These are phyloP conservation scores for Hydrotaea diabolus DNA, from an alignment of 2,888 invertebrate species.

Conservation along the genomic window DNA sequence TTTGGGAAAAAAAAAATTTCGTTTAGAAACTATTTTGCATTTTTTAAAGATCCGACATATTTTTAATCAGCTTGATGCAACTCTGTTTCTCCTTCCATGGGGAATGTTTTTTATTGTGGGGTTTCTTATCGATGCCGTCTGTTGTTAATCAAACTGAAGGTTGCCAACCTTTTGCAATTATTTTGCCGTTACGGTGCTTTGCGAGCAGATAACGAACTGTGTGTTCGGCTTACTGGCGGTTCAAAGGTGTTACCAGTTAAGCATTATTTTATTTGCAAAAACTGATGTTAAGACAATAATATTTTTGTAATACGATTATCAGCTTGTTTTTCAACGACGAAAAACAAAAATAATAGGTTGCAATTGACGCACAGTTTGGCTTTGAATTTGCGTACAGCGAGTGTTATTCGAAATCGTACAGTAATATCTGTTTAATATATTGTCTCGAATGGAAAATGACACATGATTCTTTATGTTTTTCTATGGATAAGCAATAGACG, in stretches of 20 bases:
- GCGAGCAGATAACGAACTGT: slow-evolving; percentile 34
- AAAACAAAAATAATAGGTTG: not conserved
- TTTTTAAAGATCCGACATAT: too few relatives aligned
- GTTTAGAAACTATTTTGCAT: too few relatives aligned
- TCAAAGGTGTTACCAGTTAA: slow-evolving; percentile 55
- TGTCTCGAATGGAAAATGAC: too few relatives aligned
- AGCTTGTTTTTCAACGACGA: slow-evolving; percentile 1
- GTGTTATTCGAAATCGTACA: too few relatives aligned
- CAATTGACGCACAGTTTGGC: too few relatives aligned
- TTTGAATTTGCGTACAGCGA: too few relatives aligned
- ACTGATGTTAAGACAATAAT: not conserved
- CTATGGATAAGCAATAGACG: too few relatives aligned
- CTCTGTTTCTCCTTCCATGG: too few relatives aligned
- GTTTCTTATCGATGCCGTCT: slow-evolving; percentile 8
- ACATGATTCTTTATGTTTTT: too few relatives aligned
- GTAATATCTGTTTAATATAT: too few relatives aligned
- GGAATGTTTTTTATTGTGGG: not conserved
- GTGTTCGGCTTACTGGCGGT: slow-evolving; percentile 13
- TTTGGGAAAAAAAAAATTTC: too few relatives aligned
- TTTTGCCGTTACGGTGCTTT: slow-evolving; percentile 46
- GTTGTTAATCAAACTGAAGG: slow-evolving; percentile 27
- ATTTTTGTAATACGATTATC: slow-evolving; percentile 18
- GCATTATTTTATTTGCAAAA: slow-evolving; percentile 16
- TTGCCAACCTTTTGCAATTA: slow-evolving; percentile 50
- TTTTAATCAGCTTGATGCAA: too few relatives aligned